Base-by-base conservation (phyloP, 2,113 vertebrate species). In the Melanerpes formicivorus region DNA sequence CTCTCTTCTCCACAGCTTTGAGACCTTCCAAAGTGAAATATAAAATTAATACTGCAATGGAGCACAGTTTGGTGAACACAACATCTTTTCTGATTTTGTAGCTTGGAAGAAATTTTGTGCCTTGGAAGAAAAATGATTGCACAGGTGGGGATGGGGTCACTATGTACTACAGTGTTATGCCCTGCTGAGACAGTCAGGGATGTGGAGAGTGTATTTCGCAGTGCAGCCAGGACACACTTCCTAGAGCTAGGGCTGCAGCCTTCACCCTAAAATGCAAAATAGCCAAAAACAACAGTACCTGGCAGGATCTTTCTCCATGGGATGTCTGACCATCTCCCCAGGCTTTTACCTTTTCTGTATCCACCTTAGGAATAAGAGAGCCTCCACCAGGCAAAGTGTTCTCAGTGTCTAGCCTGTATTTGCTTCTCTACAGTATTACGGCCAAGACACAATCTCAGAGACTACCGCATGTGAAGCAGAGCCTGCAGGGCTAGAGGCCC, bases 121-220 rank as follows among this genome's bases (percentile, higher is more conserved):
- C 52, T 21, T 37, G 30, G 26, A 46, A 18, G 59, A 59, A 76
- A 76, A 69, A 34, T 26, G 30, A 64, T 42, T 5, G 27, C 2
- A 1, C 18, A 72, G 23, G 27, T 5, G 18, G 15, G 23, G 34
- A 59, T 5, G 15, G 15, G 27, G 22, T 37, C 50, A 10, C 32
- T 14, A 1, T 3, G 10, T 14, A 5, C 56, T 59, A 34, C 58
- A 18, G 29, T 2, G 6, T 14, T 25, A 8, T 2, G 4, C 17
- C 34, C 15, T 3, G 5, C 32, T 58, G 18, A 71, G 26, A 11
- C 1, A 26, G 29, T 10, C 7, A 10, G 40, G 63, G 56, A 69
- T 0, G 2, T 44, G 50, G 1, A 17, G 63, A 27, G 19, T 26
- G n/a, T 15, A 17, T n/a, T 34, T 58, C 50, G 22, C 29, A 52